A percentile compares a stretch with the other conserved stretches of the same genome.
These are phyloP conservation scores for Hypsibius dujardini DNA, from an alignment of 1,140 invertebrate species.

Conservation along the genomic window DNA sequence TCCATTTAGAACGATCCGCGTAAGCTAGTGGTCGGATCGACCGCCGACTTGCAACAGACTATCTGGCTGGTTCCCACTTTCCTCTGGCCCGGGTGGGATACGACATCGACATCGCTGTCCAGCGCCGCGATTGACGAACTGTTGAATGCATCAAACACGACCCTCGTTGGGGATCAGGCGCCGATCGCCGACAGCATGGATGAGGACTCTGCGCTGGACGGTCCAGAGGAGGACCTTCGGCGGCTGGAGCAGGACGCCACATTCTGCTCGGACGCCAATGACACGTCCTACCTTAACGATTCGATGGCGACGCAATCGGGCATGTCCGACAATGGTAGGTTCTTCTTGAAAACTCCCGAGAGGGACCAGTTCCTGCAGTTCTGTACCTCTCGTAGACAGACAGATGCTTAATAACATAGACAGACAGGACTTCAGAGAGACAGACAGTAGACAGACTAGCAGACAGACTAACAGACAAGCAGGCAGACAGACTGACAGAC, in stretches of 20 bases:
- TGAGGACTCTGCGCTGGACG: neutral
- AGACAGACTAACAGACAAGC: neutral
- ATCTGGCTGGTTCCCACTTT: constrained; percentile 5
- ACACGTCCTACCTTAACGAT: neutral
- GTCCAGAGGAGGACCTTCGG: neutral
- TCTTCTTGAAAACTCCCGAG: neutral
- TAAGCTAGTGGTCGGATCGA: neutral
- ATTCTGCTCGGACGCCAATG: neutral
- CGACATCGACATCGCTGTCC: neutral
- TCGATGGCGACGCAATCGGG: neutral
- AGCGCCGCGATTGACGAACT: neutral
- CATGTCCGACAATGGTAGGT: neutral
- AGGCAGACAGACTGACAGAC: neutral
- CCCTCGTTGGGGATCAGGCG: neutral
- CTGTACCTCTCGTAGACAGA: no score
- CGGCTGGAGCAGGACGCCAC: neutral
- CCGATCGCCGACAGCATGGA: neutral
- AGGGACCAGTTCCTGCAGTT: no score
- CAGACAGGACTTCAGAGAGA: neutral
- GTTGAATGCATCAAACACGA: neutral
- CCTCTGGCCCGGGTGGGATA: constrained; percentile 7
- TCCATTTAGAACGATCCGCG: neutral
- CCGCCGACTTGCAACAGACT: neutral
- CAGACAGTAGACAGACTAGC: neutral
- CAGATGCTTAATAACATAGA: neutral